phyloP scores from a whole-genome alignment of 2,888 invertebrate genomes.

The Catocala fraxini region DNA sequence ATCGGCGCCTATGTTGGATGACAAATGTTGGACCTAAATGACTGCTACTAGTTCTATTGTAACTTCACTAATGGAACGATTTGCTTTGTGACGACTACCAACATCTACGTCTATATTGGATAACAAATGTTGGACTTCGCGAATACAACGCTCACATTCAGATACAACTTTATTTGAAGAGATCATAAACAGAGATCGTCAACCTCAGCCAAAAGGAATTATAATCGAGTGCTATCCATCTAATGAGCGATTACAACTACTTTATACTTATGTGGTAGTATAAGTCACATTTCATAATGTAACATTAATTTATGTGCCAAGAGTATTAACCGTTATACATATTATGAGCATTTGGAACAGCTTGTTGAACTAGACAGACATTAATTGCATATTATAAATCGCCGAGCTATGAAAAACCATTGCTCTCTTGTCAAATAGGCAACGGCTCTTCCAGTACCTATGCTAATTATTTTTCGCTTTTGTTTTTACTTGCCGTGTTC shows the following conservation, averaged over 20 bases:
- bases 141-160: too few relatives aligned
- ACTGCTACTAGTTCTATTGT: too few relatives aligned
- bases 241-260: constrained; percentile 38
- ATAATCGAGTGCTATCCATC: constrained; percentile 44
- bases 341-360: constrained; percentile 32
- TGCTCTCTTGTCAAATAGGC: not conserved
- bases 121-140: too few relatives aligned
- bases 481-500: not conserved
- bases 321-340: constrained; percentile 42
- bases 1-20: too few relatives aligned
- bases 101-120: too few relatives aligned
- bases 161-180: not conserved
- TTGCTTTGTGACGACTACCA: too few relatives aligned
- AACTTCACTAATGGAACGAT: too few relatives aligned
- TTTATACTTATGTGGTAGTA: constrained; percentile 21
- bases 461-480: constrained; percentile 13
- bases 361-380: constrained; percentile 11
- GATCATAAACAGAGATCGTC: constrained; percentile 40
- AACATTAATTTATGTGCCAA: constrained; percentile 35
- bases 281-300: constrained; percentile 36
- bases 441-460: constrained; percentile 4
- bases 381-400: constrained; percentile 15
- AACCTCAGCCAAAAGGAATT: constrained; percentile 39
- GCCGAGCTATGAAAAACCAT: constrained; percentile 9
- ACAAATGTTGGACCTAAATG: too few relatives aligned